Evolutionary conservation across 2,797 vertebrate species (phyloP).

Genomic region (Xiphophorus birchmanni): DNA sequence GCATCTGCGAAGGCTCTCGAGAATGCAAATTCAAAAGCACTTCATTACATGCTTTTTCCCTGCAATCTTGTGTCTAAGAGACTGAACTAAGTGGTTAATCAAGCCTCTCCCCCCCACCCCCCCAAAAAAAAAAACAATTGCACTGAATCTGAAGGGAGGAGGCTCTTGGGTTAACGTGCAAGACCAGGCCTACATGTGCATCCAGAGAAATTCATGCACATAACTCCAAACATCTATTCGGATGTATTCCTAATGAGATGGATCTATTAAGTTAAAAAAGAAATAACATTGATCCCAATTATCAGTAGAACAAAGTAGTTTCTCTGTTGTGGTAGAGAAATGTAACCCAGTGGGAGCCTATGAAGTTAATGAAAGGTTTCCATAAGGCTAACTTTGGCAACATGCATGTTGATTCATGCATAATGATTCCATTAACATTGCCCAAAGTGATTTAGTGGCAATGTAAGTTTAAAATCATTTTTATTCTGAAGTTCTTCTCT

Average conservation of each 20-base stretch:
- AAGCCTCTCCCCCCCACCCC: slow-evolving; percentile 41
- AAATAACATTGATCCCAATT: not conserved
- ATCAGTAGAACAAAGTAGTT: not conserved
- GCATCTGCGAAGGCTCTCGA: slow-evolving; percentile 67
- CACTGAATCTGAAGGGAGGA: slow-evolving; percentile 66
- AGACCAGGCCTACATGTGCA: slow-evolving; percentile 27
- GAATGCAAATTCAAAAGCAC: slow-evolving; percentile 79
- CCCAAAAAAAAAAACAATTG: slow-evolving; percentile 17
- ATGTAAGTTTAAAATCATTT: not conserved
- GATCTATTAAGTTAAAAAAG: not conserved
- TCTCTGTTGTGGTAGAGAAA: not conserved
- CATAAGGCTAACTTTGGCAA: not conserved
- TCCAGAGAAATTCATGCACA: not conserved
- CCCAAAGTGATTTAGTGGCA: slow-evolving; percentile 14
- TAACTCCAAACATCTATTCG: not conserved
- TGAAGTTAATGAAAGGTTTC: slow-evolving; percentile 5
- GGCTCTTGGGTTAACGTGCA: slow-evolving; percentile 46
- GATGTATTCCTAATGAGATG: not conserved
- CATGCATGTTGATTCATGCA: not conserved
- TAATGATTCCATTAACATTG: slow-evolving; percentile 9
- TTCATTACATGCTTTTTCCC: slow-evolving; percentile 80
- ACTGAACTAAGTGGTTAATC: slow-evolving; percentile 81
- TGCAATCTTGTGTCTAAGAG: slow-evolving; percentile 79
- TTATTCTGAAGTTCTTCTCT: not conserved
- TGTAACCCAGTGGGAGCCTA: not conserved